A percentile compares a stretch with the other conserved stretches of the same genome.
phyloP scores from a whole-genome alignment of 2,113 vertebrate genomes.

The Formicarius rufipectus region DNA sequence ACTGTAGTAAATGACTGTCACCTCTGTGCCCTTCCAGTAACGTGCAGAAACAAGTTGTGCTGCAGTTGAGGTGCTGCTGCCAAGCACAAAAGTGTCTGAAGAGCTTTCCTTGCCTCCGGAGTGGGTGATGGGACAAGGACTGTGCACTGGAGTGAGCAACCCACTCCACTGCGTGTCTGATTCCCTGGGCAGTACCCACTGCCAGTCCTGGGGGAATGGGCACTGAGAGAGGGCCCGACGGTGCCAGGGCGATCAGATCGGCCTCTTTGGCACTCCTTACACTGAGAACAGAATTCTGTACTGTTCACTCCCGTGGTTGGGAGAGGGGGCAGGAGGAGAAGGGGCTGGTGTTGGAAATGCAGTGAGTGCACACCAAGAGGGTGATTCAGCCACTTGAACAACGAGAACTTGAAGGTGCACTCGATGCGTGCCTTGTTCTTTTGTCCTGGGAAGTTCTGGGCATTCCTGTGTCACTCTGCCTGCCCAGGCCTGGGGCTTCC shows the following conservation, averaged over 20 bases:
- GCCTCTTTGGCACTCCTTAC: background rate
- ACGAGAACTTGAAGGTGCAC: background rate
- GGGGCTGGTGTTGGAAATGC: background rate
- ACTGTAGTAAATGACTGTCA: background rate
- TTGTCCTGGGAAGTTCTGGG: background rate
- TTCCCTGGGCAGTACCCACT: background rate
- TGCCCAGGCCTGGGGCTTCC: background rate
- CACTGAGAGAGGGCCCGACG: background rate
- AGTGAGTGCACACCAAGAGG: background rate
- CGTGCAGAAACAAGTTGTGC: background rate
- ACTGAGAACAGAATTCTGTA: background rate
- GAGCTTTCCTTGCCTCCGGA: background rate
- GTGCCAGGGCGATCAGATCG: background rate
- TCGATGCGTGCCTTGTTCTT: background rate
- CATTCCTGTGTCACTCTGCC: background rate
- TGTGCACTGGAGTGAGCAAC: background rate
- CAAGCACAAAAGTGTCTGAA: background rate
- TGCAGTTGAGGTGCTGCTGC: background rate
- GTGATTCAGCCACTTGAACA: background rate
- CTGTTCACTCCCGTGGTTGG: background rate
- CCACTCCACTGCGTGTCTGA: accelerated
- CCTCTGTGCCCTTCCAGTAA: background rate
- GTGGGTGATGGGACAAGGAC: background rate
- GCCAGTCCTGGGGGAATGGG: background rate
- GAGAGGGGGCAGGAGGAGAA: background rate